phyloP scores from a whole-genome alignment of 2,113 vertebrate genomes.

The Pao palembangensis region DNA sequence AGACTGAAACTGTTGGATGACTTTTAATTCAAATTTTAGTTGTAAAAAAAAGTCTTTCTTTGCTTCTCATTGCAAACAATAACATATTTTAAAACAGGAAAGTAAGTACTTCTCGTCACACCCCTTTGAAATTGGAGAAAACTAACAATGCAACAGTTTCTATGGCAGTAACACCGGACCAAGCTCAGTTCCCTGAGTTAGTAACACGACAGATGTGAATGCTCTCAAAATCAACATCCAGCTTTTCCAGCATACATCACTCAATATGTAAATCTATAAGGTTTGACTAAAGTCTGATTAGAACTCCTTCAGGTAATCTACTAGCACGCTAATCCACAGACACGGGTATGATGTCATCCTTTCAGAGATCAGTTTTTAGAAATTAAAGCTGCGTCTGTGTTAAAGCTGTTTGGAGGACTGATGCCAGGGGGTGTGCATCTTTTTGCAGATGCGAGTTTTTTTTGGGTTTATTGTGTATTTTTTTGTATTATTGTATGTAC shows the following conservation, averaged over 20 bases:
- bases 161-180: constrained; percentile 46
- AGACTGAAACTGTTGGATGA: constrained; percentile 43
- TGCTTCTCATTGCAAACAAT: constrained; percentile 42
- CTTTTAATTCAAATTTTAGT: constrained; percentile 69
- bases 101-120: constrained; percentile 24
- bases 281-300: constrained; percentile 30
- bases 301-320: constrained; percentile 62
- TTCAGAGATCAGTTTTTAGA: constrained; percentile 35
- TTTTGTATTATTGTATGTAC: background rate
- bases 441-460: constrained; percentile 24
- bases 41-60: constrained; percentile 50
- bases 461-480: background rate
- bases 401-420: constrained; percentile 37
- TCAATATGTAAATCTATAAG: background rate
- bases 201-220: constrained; percentile 66
- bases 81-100: constrained; percentile 20
- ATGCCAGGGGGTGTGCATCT: constrained; percentile 14
- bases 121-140: constrained; percentile 17
- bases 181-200: constrained; percentile 81
- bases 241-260: constrained; percentile 24
- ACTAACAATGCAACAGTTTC: constrained; percentile 53
- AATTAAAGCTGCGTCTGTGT: constrained; percentile 41
- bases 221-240: constrained; percentile 54
- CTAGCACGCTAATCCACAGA: constrained; percentile 58
- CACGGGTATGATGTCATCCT: constrained; percentile 52